Conservation (phyloP, 2,113 vertebrate species). For the Protobothrops mucrosquamatus region DNA sequence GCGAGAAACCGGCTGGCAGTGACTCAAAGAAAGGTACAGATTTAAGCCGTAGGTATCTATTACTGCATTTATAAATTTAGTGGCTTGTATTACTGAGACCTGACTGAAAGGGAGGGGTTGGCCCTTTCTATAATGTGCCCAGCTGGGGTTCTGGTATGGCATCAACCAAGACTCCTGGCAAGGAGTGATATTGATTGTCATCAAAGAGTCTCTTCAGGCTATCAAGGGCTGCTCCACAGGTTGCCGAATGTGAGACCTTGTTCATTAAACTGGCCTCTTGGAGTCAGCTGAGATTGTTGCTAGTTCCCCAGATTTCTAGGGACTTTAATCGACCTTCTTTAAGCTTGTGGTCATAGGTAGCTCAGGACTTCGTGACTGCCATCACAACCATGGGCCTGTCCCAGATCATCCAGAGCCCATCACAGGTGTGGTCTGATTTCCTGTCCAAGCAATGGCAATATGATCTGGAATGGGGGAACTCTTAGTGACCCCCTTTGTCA, state of each 20-base stretch:
- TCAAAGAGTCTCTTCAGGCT: background rate
- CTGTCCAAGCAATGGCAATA: background rate
- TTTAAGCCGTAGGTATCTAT: background rate
- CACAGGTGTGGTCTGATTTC: background rate
- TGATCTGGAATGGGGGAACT: background rate
- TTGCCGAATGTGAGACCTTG: background rate
- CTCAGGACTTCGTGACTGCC: background rate
- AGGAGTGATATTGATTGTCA: background rate
- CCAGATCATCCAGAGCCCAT: background rate
- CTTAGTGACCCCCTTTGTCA: background rate
- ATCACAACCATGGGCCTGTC: background rate
- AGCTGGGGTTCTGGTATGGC: background rate
- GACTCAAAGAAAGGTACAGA: conserved; percentile 74
- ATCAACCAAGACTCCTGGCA: background rate
- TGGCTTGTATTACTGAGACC: background rate
- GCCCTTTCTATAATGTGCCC: background rate
- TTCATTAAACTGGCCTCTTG: background rate
- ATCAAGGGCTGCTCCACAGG: background rate
- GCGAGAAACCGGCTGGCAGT: conserved; percentile 70
- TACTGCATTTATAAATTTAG: background rate
- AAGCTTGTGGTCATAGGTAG: background rate
- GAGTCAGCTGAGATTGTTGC: background rate
- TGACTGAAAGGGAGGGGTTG: background rate
- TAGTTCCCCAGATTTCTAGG: background rate
- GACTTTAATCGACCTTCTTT: background rate